phyloP scores from a whole-genome alignment of 2,888 invertebrate genomes.

The Argyresthia albistria region DNA sequence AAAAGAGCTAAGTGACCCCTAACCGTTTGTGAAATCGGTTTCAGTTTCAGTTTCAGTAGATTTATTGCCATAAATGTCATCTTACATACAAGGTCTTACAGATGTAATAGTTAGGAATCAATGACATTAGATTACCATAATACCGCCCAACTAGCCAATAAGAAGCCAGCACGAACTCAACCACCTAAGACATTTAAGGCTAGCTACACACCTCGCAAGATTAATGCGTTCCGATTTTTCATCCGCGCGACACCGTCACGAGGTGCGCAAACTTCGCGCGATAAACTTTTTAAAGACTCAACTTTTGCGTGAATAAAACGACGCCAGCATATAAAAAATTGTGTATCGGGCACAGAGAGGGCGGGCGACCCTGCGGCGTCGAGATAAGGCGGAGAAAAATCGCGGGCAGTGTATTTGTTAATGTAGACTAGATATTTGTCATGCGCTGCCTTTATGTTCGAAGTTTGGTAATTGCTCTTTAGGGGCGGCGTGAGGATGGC shows the following conservation, averaged over 20 bases:
- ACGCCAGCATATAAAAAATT: conserved; percentile 52
- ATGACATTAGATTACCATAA: too few species aligned
- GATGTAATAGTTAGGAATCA: too few species aligned
- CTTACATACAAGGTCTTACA: too few species aligned
- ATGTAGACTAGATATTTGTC: conserved; percentile 61
- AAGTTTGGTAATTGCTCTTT: conserved; percentile 64
- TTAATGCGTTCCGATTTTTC: conserved; percentile 61
- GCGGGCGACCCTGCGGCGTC: conserved; percentile 47
- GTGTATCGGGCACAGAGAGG: conserved; percentile 38
- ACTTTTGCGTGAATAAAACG: conserved; percentile 55
- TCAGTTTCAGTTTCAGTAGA: too few species aligned
- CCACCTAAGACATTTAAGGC: too few species aligned
- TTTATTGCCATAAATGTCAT: too few species aligned
- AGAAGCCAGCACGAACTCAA: too few species aligned
- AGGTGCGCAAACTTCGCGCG: conserved; percentile 59
- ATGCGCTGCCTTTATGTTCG: conserved; percentile 17
- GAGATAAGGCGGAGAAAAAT: conserved; percentile 59
- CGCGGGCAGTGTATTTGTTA: conserved; percentile 55
- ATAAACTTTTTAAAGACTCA: conserved; percentile 71
- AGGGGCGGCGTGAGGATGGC: conserved; percentile 15
- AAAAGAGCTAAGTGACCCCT: too few species aligned
- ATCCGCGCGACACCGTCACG: conserved; percentile 39
- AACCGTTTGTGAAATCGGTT: too few species aligned
- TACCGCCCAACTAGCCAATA: too few species aligned
- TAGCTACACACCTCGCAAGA: conserved; percentile 26